Percentiles rank a stretch among this genome's conserved stretches.
Evolutionary conservation across 35 echinoderm and acorn worm species (phyloP).

Genomic region (Apostichopus californicus): DNA sequence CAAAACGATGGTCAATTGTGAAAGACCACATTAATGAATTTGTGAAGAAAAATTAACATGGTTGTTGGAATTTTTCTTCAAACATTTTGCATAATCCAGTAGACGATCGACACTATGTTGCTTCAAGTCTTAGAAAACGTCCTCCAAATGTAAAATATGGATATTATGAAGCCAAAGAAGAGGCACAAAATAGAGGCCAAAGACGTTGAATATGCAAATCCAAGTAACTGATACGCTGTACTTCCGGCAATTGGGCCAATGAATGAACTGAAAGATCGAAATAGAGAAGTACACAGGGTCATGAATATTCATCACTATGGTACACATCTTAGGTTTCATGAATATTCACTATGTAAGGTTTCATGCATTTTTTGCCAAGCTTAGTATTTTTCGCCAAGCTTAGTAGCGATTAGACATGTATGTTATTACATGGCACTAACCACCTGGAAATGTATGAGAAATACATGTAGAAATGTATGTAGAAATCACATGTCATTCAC

Average conservation of each 20-base stretch:
- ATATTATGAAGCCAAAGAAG: background rate
- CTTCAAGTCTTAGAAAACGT: background rate
- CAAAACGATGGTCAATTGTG: too few relatives aligned
- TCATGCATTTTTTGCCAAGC: too few relatives aligned
- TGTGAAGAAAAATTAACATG: too few relatives aligned
- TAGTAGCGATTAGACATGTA: background rate
- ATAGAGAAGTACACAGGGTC: background rate
- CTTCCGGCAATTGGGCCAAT: conserved; percentile 31
- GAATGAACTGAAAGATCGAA: background rate
- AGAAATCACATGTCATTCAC: too few relatives aligned
- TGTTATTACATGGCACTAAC: too few relatives aligned
- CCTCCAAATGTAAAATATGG: background rate
- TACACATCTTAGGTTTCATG: background rate
- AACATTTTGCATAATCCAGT: too few relatives aligned
- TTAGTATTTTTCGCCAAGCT: too few relatives aligned
- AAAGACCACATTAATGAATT: too few relatives aligned
- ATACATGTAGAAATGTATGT: too few relatives aligned
- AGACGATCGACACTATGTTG: too few relatives aligned
- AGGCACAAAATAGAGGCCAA: background rate
- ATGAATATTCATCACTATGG: background rate
- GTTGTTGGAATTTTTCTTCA: too few relatives aligned
- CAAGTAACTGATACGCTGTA: conserved; percentile 4
- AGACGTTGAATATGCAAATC: conserved; percentile 20
- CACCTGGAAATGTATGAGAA: too few relatives aligned
- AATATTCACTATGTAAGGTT: background rate